Base-by-base conservation (phyloP, 2,888 invertebrate genomes). In the Hemicrepidius hirtus region DNA sequence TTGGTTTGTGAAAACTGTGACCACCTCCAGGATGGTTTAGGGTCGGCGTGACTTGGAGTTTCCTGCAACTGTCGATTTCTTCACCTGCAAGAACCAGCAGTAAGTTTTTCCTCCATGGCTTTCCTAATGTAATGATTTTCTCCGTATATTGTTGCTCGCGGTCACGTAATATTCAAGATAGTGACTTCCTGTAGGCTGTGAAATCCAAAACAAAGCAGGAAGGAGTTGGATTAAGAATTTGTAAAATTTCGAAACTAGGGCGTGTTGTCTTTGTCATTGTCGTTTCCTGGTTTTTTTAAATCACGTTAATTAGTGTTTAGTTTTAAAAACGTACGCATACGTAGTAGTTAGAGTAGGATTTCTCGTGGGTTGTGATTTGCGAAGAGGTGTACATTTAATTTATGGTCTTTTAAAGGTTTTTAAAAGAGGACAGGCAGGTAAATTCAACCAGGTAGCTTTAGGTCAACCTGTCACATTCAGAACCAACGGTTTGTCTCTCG, bases 391-490 rank as follows among this genome's bases (percentile, higher is more conserved):
- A 35, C 53, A 12, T 40, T 21, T 21, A 3, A 46, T 63, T 63
- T 3, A 28, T 32, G 55, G 28, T 12, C 0, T 35, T 55, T 55
- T 32, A 24, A 13, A 35, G 13, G 55, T 6, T 16, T 49, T 20
- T 49, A 12, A 49, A 13, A 32, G 28, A 55, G 57, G 57, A 20
- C 35, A 32, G 32, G 21, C 40, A 21, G 40, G 40, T 41, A 50
- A 49, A 50, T 44, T 35, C 41, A 13, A 18, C 24, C 24, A 49
- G 57, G 55, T 69, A 62, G 70, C 64, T 64, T 53, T 70, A 59
- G 63, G 63, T 69, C 69, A 69, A 67, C 68, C 69, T 57, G 70
- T 70, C 70, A 53, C 64, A 40, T 20, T 57, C 16, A 67, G 32
- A 67, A 50, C 24, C 68, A 71, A 71, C 70, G 70, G 70, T 71